Base-by-base conservation (phyloP, 2,797 vertebrate genomes). In the Sparidentex hasta region DNA sequence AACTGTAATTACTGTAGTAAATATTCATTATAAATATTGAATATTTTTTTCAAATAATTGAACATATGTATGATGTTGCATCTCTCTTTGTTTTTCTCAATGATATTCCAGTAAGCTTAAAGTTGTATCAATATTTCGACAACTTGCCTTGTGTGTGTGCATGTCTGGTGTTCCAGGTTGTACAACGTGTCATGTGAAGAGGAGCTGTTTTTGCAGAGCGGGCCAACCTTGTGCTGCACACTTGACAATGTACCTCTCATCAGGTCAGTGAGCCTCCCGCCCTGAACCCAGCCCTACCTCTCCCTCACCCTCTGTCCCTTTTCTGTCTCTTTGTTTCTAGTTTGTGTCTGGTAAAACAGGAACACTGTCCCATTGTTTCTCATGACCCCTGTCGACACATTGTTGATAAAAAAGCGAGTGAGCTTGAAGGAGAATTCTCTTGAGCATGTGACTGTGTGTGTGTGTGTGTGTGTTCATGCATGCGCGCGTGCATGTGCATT, bases 161-260 rank as follows among this genome's bases (percentile, higher is more conserved):
- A 20, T 65, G 55, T 72, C 51, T 68, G 46, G 25, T 79, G 27
- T 71, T 70, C 71, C 92, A 97, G 97, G 97, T 93, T 95, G 76
- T 97, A 97, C 88, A 97, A 97, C 88, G 95, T 95, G 80, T 96
- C 96, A 0, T 97, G 97, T 43, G 95, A 95, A 23, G 86, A 92
- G 76, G 93, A 96, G 71, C 94, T 96, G 63, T 82, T 83, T 78
- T 76, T 90, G 66, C 95, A 96, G 93, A 94, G 84, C 0, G 89
- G 95, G 25, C 94, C 95, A 1, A 91, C 93, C 46, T 85, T 93
- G 71, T 97, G 97, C 92, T 98, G 97, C 91, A 97, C 97, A 0
- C 91, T 96, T 58, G 95, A 97, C 80, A 95, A 96, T 56, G 93
- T 98, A 78, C 97, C 97, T 50, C 96, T 98, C 0, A 97, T 97